Evolutionary conservation across 2,888 invertebrate genomes (phyloP).

Genomic region (Gandaritis pyraliata): DNA sequence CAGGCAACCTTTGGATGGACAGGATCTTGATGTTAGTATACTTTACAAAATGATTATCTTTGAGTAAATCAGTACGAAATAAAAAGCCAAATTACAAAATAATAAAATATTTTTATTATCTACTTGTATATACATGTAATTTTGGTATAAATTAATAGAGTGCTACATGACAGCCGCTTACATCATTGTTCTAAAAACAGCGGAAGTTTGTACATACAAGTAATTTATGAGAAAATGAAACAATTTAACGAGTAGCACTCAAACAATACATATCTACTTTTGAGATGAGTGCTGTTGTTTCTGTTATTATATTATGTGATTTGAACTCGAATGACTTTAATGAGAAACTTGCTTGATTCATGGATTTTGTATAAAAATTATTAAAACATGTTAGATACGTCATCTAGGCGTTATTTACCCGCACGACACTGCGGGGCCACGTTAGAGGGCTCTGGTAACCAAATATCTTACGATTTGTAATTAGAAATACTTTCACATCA

Average conservation of each 20-base stretch:
- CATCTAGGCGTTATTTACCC: slow-evolving; percentile 3
- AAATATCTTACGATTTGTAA: slow-evolving; percentile 12
- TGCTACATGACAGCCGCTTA: slow-evolving; percentile 54
- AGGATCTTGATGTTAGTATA: too few relatives aligned
- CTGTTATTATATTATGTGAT: not conserved
- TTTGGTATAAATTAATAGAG: slow-evolving; percentile 72
- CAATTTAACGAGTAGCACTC: slow-evolving; percentile 12
- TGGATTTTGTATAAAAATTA: not conserved
- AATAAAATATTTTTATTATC: slow-evolving; percentile 68
- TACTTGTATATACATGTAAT: slow-evolving; percentile 45
- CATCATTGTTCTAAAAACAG: slow-evolving; percentile 2
- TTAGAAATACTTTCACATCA: slow-evolving; percentile 17
- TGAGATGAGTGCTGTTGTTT: not conserved
- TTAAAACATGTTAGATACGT: not conserved
- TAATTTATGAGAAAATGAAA: not conserved
- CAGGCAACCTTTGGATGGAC: too few relatives aligned
- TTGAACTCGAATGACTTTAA: not conserved
- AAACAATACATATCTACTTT: not conserved
- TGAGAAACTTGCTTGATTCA: slow-evolving; percentile 1
- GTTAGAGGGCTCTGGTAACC: slow-evolving; percentile 23
- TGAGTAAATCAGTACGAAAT: slow-evolving; percentile 27
- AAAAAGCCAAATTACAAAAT: slow-evolving; percentile 63
- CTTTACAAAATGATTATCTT: not conserved
- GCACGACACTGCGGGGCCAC: not conserved
- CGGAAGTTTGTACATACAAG: not conserved